Evolutionary conservation across 30 jellyfish, hydroid and myxozoan species (phyloP), one percentile per base, ranked within the genome.

Genomic region (Rhopilema esculentum): DNA sequence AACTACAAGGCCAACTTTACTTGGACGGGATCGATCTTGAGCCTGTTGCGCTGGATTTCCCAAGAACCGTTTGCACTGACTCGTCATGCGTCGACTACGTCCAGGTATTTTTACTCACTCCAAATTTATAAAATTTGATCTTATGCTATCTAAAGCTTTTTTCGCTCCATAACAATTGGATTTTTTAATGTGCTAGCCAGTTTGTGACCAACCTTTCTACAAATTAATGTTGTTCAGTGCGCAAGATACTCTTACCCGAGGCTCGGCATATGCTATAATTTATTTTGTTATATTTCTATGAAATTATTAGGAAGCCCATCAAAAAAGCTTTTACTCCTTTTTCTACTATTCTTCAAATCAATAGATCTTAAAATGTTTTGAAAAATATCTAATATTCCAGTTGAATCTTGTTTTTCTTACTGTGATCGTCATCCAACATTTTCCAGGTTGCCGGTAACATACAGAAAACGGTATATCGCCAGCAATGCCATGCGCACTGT

Each of bases 1-100:
- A 87, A 51, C 77, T 87, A 52, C 66, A 87, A 77, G 86, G 64
- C 62, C 68, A 27, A 72, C 75, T 77, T 0, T 77, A 77, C 30
- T 19, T 87, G 28, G 90, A 77, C 79, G 95, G 72, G 12, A 18
- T 66, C 1, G 86, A 67, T 25, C 89, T 78, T 7, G 73, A 26
- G 52, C 51, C 80, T 0, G 86, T 87, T 0, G n/a, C 48, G 21
- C 73, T 87, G 22, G 79, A 32, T 33, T 77, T 23, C 62, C 95
- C 95, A 17, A 64, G 95, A 33, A 87, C 95, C 21, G 90, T 87
- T 20, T 87, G 95, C 85, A 77, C 90, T 0, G 67, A 76, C 23
- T 23, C 51, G 15, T 65, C 90, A 6, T 87, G 95, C 53, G 90
- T 78, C 9, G 91, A 87, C 4, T 21, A 77, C 69, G 90, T 87